Percentiles rank a stretch among this genome's conserved stretches.
Conservation (phyloP, 2,888 invertebrate genomes). For the Thecocarcelia acutangulata region DNA sequence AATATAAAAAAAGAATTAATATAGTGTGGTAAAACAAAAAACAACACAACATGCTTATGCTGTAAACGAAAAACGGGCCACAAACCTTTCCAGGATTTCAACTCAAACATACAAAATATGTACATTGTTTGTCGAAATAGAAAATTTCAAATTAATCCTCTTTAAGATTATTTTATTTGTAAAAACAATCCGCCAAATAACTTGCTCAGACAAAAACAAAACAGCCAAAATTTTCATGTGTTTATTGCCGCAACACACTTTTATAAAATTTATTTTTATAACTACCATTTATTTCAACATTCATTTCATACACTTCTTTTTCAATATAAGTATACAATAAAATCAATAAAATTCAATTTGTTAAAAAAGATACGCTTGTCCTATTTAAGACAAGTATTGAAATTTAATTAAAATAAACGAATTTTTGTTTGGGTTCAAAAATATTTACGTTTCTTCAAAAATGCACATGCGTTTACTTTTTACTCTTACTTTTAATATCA, state of each 20-base stretch:
- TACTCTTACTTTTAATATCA: background rate
- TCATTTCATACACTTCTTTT: slow-evolving; percentile 54
- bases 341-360: slow-evolving; percentile 16
- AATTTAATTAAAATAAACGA: background rate
- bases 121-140: too few relatives aligned
- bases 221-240: too few relatives aligned
- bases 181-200: too few relatives aligned
- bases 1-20: too few relatives aligned
- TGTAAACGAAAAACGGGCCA: too few relatives aligned
- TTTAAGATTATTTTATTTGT: too few relatives aligned
- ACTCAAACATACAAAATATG: too few relatives aligned
- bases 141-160: too few relatives aligned
- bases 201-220: too few relatives aligned
- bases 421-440: background rate
- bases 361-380: background rate
- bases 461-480: slow-evolving; percentile 12
- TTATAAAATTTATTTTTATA: slow-evolving; percentile 62
- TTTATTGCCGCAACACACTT: slow-evolving; percentile 38
- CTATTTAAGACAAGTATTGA: background rate
- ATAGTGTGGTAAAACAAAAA: too few relatives aligned
- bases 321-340: slow-evolving; percentile 11
- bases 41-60: too few relatives aligned
- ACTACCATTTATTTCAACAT: slow-evolving; percentile 63
- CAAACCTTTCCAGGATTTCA: too few relatives aligned
- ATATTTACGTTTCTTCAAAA: slow-evolving; percentile 2